A percentile compares a stretch with the other conserved stretches of the same genome.
These are phyloP conservation scores for Eriocheir sinensis DNA, from an alignment of 1,140 invertebrate species.

Conservation along the genomic window DNA sequence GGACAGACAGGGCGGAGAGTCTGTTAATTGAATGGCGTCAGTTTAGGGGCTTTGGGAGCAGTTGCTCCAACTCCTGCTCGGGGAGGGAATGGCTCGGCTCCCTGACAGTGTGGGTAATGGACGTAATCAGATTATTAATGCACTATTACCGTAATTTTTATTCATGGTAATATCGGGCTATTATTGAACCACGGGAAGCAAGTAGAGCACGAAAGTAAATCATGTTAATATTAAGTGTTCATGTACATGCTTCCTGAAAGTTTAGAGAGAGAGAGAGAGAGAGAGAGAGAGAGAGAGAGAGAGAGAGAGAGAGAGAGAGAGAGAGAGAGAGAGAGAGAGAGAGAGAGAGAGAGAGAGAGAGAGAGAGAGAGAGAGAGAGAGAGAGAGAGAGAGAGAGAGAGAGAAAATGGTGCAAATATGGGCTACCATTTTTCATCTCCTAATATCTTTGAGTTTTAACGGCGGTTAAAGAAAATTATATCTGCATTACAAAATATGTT, in stretches of 20 bases:
- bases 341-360: no score
- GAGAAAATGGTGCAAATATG: no score
- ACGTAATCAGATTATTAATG: background rate
- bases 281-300: no score
- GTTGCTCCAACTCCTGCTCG: background rate
- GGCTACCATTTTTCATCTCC: no score
- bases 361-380: no score
- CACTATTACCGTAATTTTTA: background rate
- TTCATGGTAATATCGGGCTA: background rate
- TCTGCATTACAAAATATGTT: no score
- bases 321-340: no score
- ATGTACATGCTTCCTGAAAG: background rate
- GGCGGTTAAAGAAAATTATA: no score
- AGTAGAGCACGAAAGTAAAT: background rate
- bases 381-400: no score
- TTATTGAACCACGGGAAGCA: background rate
- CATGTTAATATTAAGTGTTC: background rate
- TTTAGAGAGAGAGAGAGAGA: no score
- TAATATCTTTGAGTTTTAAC: no score
- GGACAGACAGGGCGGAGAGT: background rate
- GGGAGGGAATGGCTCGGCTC: background rate
- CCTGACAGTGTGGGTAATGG: background rate
- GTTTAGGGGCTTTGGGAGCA: background rate
- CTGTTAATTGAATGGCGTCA: background rate
- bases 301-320: no score